These are phyloP conservation scores for Clamator glandarius DNA, from an alignment of 2,797 vertebrate species.

Conservation along the genomic window DNA sequence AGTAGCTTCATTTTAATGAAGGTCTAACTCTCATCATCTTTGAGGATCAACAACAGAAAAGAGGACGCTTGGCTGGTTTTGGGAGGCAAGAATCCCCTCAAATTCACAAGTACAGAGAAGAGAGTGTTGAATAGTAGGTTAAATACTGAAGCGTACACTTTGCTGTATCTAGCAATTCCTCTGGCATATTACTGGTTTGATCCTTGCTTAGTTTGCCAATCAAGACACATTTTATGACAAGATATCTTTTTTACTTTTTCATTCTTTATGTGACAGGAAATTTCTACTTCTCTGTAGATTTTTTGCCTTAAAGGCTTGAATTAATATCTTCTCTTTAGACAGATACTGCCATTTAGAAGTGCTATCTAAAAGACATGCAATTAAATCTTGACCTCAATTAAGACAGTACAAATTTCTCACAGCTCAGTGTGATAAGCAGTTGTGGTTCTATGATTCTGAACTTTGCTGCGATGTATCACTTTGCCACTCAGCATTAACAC, in stretches of 20 bases:
- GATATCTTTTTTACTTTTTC: background rate
- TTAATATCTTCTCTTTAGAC: constrained; percentile 4
- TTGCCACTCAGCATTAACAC: background rate
- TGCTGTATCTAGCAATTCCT: background rate
- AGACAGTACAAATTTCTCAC: background rate
- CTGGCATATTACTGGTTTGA: background rate
- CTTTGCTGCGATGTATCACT: constrained; percentile 2
- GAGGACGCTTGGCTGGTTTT: background rate
- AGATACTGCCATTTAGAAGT: background rate
- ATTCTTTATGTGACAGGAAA: background rate
- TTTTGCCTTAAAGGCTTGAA: constrained; percentile 19
- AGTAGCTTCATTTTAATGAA: background rate
- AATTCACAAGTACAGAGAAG: background rate
- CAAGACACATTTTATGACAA: background rate
- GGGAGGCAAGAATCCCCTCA: background rate
- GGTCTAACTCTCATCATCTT: background rate
- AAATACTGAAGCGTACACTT: background rate
- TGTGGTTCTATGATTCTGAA: background rate
- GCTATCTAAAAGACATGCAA: constrained; percentile 25
- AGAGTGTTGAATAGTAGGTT: background rate
- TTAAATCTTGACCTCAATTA: constrained; percentile 46
- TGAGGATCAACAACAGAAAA: background rate
- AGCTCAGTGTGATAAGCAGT: constrained; percentile 12
- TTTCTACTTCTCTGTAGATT: constrained; percentile 1
- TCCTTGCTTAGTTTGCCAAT: constrained; percentile 19